A percentile compares a stretch with the other conserved stretches of the same genome.
Evolutionary conservation across 2,113 vertebrate species (phyloP).

Genomic region (Limanda limanda): DNA sequence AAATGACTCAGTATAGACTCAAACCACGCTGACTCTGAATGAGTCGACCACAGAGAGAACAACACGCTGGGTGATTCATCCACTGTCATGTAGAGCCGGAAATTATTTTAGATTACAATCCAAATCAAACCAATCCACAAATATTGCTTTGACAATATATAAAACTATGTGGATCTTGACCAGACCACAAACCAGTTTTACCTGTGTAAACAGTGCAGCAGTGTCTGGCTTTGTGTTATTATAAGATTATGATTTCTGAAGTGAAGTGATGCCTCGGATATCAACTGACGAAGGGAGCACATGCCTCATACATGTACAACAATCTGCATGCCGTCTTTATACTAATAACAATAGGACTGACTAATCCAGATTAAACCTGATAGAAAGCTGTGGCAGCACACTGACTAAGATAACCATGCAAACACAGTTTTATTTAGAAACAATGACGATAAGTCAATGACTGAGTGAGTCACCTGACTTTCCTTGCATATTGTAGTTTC

Average conservation of each 20-base stretch:
- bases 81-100: slow-evolving; percentile 14
- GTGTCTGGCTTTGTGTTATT: neutral
- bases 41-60: slow-evolving; percentile 8
- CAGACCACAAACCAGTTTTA: neutral
- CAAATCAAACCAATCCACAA: slow-evolving; percentile 10
- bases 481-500: neutral
- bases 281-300: slow-evolving; percentile 1
- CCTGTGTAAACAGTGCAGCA: neutral
- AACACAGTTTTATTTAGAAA: neutral
- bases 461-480: neutral
- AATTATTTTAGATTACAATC: neutral
- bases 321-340: slow-evolving; percentile 21
- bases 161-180: neutral
- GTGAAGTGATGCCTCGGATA: neutral
- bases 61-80: slow-evolving; percentile 21
- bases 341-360: slow-evolving; percentile 6
- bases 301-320: slow-evolving; percentile 42
- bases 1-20: slow-evolving; percentile 51
- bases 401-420: neutral
- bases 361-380: neutral
- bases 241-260: neutral
- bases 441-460: neutral
- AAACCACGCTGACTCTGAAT: slow-evolving; percentile 8
- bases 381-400: neutral
- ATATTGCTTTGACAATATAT: neutral